phyloP scores from a whole-genome alignment of 1,140 invertebrate species.

The Vanessa atalanta region DNA sequence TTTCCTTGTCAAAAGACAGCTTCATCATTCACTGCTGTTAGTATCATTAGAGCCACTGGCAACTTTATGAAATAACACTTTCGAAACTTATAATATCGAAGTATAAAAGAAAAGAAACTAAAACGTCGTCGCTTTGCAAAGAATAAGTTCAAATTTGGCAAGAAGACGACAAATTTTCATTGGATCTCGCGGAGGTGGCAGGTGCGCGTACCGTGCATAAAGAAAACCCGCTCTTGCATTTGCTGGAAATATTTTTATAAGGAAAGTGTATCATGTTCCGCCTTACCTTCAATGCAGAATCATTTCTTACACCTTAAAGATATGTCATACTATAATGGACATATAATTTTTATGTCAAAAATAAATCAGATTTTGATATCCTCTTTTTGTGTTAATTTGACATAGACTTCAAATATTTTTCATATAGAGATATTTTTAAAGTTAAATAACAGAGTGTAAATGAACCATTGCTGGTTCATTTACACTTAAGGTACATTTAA shows the following conservation, averaged over 20 bases:
- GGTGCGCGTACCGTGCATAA: constrained; percentile 65
- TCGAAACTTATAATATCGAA: constrained; percentile 48
- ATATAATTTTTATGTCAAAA: too few relatives aligned
- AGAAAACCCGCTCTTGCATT: constrained; percentile 49
- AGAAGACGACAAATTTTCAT: constrained; percentile 68
- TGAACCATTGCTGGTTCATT: too few relatives aligned
- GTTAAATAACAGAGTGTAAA: too few relatives aligned
- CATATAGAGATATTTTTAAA: too few relatives aligned
- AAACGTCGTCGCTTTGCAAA: constrained; percentile 51
- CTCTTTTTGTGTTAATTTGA: too few relatives aligned
- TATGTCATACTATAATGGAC: constrained; percentile 1
- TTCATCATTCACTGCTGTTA: constrained; percentile 30
- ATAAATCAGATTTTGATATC: too few relatives aligned
- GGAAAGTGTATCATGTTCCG: constrained; percentile 50
- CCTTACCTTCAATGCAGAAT: constrained; percentile 16
- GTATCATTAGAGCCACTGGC: constrained; percentile 45
- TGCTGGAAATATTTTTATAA: constrained; percentile 62
- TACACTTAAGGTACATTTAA: too few relatives aligned
- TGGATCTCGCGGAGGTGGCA: constrained; percentile 52
- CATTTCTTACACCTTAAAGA: constrained; percentile 18
- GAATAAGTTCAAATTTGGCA: constrained; percentile 66
- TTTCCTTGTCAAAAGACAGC: constrained; percentile 23
- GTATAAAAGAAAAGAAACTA: constrained; percentile 45
- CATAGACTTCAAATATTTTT: too few relatives aligned
- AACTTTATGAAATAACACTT: constrained; percentile 46